Evolutionary conservation across 2,888 invertebrate genomes (phyloP).

Genomic region (Drosophila sordidapex): DNA sequence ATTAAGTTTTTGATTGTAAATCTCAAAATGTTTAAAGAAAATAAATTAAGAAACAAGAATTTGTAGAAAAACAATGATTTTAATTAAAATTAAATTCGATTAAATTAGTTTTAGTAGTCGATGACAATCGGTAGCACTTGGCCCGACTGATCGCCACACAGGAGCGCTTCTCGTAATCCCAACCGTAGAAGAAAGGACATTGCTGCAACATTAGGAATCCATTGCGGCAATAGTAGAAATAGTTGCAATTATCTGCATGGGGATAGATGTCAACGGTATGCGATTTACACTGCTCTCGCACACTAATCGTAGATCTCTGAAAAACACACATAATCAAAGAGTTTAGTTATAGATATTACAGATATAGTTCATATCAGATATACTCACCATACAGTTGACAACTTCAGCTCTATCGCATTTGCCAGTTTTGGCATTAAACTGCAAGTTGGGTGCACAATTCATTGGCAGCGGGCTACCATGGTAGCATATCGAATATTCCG

Average conservation of each 20-base stretch:
- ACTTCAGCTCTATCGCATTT: conserved; percentile 81
- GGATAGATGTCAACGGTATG: conserved; percentile 76
- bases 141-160: conserved; percentile 69
- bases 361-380: not conserved
- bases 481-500: conserved; percentile 81
- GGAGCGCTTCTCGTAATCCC: conserved; percentile 77
- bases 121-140: conserved; percentile 58
- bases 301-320: conserved; percentile 60
- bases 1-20: not conserved
- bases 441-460: conserved; percentile 77
- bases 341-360: too few relatives aligned
- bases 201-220: conserved; percentile 83
- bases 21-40: not conserved
- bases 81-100: conserved; percentile 22
- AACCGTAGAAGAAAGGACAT: conserved; percentile 82
- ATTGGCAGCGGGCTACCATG: conserved; percentile 69
- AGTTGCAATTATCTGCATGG: conserved; percentile 82
- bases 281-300: conserved; percentile 69
- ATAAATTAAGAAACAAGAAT: not conserved
- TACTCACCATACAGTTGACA: conserved; percentile 76
- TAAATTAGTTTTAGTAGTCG: not conserved
- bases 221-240: conserved; percentile 79
- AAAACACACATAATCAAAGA: not conserved
- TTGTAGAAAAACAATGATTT: not conserved
- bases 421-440: conserved; percentile 73